A percentile compares a stretch with the other conserved stretches of the same genome.
phyloP scores from a whole-genome alignment of 2,113 vertebrate genomes.

The Nerophis lumbriciformis region DNA sequence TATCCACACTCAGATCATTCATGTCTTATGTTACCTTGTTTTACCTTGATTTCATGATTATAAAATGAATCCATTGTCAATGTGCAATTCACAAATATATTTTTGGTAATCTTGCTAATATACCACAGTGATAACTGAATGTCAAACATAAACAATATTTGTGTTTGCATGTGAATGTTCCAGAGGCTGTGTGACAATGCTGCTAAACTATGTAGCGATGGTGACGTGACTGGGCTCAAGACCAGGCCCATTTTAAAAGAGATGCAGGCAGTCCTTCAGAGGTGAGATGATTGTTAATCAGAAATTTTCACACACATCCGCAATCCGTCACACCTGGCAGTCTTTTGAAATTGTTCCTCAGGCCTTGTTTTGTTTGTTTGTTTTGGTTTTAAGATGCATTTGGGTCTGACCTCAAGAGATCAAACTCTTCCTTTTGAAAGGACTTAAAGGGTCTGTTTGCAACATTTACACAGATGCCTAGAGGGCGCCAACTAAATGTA shows the following conservation, averaged over 20 bases:
- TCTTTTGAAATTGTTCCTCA: slow-evolving; percentile 10
- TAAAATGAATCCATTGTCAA: too few relatives aligned
- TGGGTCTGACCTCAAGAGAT: slow-evolving; percentile 12
- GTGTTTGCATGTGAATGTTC: slow-evolving; percentile 20
- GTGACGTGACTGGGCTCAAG: slow-evolving; percentile 31
- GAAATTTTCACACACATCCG: neutral
- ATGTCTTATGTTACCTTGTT: too few relatives aligned
- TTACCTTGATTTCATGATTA: too few relatives aligned
- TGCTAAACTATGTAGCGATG: slow-evolving; percentile 30
- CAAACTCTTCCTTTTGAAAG: neutral
- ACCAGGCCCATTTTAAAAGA: slow-evolving; percentile 61
- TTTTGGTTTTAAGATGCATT: slow-evolving; percentile 12
- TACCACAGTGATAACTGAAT: too few relatives aligned
- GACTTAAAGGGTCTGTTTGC: neutral
- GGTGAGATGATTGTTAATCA: slow-evolving; percentile 46
- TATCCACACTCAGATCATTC: too few relatives aligned
- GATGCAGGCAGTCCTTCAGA: slow-evolving; percentile 63
- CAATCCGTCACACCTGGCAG: neutral
- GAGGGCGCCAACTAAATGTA: too few relatives aligned
- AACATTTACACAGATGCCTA: too few relatives aligned
- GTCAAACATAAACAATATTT: neutral
- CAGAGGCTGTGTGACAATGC: slow-evolving; percentile 56
- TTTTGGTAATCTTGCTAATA: neutral
- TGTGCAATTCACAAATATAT: too few relatives aligned
- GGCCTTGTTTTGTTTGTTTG: slow-evolving; percentile 2